phyloP scores from a whole-genome alignment of 2,113 vertebrate genomes.

The Phrynosoma platyrhinos region DNA sequence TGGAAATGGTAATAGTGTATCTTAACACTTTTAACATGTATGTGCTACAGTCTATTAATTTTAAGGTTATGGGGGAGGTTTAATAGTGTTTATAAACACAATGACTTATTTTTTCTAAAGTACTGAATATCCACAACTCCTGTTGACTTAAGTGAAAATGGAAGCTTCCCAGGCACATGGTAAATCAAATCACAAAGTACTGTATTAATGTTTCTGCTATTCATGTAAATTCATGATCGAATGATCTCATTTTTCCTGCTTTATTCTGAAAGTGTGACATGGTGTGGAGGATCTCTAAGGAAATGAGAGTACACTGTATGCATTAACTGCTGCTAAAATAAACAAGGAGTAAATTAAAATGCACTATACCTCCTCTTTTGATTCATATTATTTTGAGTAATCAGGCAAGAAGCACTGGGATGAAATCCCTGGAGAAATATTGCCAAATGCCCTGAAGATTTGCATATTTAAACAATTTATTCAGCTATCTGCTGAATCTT shows the following conservation, averaged over 20 bases:
- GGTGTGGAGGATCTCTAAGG: neutral
- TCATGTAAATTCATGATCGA: neutral
- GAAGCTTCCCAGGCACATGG: neutral
- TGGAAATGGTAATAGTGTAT: neutral
- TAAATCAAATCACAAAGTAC: slow-evolving; percentile 9
- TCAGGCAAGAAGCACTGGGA: slow-evolving; percentile 51
- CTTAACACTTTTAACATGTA: neutral
- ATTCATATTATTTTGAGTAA: slow-evolving; percentile 59
- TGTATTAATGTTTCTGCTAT: neutral
- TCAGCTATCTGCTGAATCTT: slow-evolving; percentile 61
- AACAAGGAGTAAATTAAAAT: slow-evolving; percentile 59
- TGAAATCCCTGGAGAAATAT: slow-evolving; percentile 62
- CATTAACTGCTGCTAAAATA: slow-evolving; percentile 43
- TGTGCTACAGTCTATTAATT: neutral
- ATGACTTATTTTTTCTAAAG: neutral
- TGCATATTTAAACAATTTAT: slow-evolving; percentile 67
- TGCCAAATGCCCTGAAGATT: slow-evolving; percentile 58
- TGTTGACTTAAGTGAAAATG: slow-evolving; percentile 3
- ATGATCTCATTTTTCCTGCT: slow-evolving; percentile 2
- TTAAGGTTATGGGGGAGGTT: neutral
- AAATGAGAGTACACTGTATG: slow-evolving; percentile 1
- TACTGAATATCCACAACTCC: neutral
- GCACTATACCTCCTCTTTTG: slow-evolving; percentile 49
- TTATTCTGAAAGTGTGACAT: slow-evolving; percentile 15
- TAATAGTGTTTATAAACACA: neutral